Evolutionary conservation across 2,888 invertebrate genomes (phyloP).

Genomic region (Amphipyra berbera): DNA sequence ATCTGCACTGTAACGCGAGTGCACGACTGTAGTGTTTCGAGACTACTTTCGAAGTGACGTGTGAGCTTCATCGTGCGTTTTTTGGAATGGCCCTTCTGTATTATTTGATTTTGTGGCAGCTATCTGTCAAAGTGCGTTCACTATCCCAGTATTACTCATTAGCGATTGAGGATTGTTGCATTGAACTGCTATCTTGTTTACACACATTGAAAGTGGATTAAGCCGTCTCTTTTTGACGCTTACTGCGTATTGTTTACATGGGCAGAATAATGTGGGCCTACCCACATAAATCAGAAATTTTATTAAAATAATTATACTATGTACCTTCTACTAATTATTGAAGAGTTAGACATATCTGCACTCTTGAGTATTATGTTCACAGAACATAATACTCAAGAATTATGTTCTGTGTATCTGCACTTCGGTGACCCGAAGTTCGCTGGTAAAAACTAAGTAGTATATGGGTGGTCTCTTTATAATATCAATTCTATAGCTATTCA

Average conservation of each 20-base stretch:
- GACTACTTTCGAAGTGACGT: too few relatives aligned
- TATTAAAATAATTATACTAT: not conserved
- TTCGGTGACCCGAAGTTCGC: too few relatives aligned
- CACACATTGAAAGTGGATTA: conserved; percentile 9
- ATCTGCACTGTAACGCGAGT: too few relatives aligned
- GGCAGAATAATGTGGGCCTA: conserved; percentile 11
- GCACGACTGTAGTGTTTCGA: too few relatives aligned
- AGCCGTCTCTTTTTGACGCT: conserved; percentile 27
- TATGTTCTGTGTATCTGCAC: too few relatives aligned
- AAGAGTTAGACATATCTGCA: too few relatives aligned
- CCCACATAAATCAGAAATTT: conserved; percentile 31
- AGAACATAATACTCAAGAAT: too few relatives aligned
- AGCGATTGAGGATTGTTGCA: conserved; percentile 31
- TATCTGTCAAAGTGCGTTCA: conserved; percentile 47
- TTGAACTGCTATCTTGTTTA: conserved; percentile 37
- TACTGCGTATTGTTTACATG: conserved; percentile 27
- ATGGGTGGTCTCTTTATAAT: too few relatives aligned
- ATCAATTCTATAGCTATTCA: too few relatives aligned
- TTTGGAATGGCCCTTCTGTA: conserved; percentile 13
- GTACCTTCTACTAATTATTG: not conserved
- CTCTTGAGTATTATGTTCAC: too few relatives aligned
- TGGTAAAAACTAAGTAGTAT: too few relatives aligned
- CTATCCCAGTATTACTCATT: conserved; percentile 20
- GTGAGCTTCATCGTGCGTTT: too few relatives aligned
- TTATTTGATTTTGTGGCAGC: not conserved